A percentile compares a stretch with the other conserved stretches of the same genome.
These are phyloP conservation scores for Enteromius treurensis DNA, from an alignment of 2,797 vertebrate species.

Conservation along the genomic window DNA sequence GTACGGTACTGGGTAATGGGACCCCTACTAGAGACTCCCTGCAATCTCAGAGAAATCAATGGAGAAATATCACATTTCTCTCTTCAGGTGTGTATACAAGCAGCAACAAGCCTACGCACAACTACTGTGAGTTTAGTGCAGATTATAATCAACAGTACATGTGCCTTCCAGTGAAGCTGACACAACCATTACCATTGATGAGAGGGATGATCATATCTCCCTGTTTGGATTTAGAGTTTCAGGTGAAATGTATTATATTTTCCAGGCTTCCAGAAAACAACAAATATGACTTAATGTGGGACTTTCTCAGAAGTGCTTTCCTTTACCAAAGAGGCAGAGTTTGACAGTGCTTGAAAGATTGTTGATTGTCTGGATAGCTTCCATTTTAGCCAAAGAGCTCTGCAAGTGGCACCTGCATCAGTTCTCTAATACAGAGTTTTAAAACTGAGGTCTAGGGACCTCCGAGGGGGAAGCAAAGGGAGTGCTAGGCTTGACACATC, in stretches of 20 bases:
- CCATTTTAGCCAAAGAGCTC: constrained; percentile 4
- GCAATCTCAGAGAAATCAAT: constrained; percentile 55
- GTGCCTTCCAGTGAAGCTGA: not conserved
- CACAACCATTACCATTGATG: not conserved
- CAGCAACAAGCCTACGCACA: constrained; percentile 23
- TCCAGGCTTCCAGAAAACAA: not conserved
- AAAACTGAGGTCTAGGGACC: not conserved
- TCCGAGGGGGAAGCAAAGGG: not conserved
- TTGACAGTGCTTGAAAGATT: not conserved
- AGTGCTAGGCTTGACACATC: not conserved
- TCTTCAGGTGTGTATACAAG: constrained; percentile 36
- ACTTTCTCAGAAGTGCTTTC: constrained; percentile 9
- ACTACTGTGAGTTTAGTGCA: constrained; percentile 7
- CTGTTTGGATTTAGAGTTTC: not conserved
- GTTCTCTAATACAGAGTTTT: not conserved
- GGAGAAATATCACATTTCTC: constrained; percentile 52
- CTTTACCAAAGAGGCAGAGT: not conserved
- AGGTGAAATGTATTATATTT: not conserved
- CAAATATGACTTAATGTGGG: constrained; percentile 1
- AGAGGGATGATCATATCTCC: not conserved
- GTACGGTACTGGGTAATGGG: constrained; percentile 54
- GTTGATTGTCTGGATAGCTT: constrained; percentile 9
- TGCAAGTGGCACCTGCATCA: not conserved
- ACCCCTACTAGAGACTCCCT: constrained; percentile 52
- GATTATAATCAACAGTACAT: not conserved